Conservation (phyloP, 2,888 invertebrate species). For the Heliconius erato region DNA sequence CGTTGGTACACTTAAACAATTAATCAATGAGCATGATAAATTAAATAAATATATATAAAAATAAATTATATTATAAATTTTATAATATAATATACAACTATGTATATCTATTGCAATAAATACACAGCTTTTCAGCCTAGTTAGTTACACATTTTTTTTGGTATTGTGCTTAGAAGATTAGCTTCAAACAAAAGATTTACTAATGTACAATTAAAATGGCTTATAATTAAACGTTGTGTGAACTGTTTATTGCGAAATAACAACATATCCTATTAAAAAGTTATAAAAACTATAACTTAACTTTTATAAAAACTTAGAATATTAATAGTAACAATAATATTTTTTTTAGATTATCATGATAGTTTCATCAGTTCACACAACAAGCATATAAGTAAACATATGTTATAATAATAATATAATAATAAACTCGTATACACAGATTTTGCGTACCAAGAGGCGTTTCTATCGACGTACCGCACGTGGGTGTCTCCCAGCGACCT, state of each 20-base stretch:
- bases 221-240: neutral
- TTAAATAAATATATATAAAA: conserved; percentile 11
- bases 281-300: too few species aligned
- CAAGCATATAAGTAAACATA: neutral
- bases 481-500: conserved; percentile 95
- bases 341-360: neutral
- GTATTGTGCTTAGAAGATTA: conserved; percentile 22
- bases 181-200: conserved; percentile 33
- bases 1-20: conserved; percentile 32
- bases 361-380: conserved; percentile 8
- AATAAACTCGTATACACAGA: conserved; percentile 81
- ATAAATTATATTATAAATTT: neutral
- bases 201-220: conserved; percentile 19
- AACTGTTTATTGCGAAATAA: neutral
- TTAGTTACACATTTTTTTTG: conserved; percentile 35
- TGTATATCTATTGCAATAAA: conserved; percentile 23
- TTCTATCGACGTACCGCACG: conserved; percentile 98
- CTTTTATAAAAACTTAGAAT: neutral
- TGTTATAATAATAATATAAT: neutral
- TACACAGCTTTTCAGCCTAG: conserved; percentile 42
- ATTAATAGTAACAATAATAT: neutral
- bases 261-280: too few species aligned
- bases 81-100: neutral
- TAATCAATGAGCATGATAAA: conserved; percentile 41
- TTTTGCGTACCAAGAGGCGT: conserved; percentile 98